Percentiles rank a stretch among this genome's conserved stretches.
These are phyloP conservation scores for Girardinus metallicus DNA, from an alignment of 2,797 vertebrate species.

Conservation along the genomic window DNA sequence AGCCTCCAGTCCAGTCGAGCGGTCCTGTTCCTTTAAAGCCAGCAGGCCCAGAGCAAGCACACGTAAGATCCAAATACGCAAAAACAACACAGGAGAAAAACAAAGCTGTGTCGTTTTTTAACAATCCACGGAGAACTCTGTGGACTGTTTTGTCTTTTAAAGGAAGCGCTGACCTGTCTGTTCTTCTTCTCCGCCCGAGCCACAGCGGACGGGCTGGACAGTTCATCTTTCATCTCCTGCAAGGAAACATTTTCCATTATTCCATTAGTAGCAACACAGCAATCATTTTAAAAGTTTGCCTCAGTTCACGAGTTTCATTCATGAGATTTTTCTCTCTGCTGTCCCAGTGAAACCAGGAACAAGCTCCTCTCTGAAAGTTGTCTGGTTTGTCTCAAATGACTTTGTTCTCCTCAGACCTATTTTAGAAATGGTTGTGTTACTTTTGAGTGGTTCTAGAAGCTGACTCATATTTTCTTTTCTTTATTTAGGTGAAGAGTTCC, in stretches of 20 bases:
- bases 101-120: background rate
- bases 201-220: slow-evolving; percentile 82
- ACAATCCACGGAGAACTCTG: background rate
- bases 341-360: background rate
- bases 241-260: slow-evolving; percentile 27
- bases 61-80: slow-evolving; percentile 1
- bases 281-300: background rate
- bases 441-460: background rate
- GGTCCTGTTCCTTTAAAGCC: slow-evolving; percentile 56
- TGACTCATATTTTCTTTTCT: slow-evolving; percentile 42
- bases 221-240: slow-evolving; percentile 88
- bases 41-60: slow-evolving; percentile 71
- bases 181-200: slow-evolving; percentile 85
- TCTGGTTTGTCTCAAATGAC: slow-evolving; percentile 35
- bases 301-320: slow-evolving; percentile 2
- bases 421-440: slow-evolving; percentile 26
- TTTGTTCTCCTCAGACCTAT: slow-evolving; percentile 38
- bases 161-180: slow-evolving; percentile 77
- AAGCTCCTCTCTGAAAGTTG: slow-evolving; percentile 8
- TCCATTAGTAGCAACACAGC: background rate
- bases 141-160: background rate
- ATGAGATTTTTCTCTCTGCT: slow-evolving; percentile 13
- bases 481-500: background rate
- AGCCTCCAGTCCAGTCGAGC: slow-evolving; percentile 78
- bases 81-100: background rate